A percentile compares a stretch with the other conserved stretches of the same genome.
Conservation (phyloP, 2,797 vertebrate species). For the Trachurus trachurus region DNA sequence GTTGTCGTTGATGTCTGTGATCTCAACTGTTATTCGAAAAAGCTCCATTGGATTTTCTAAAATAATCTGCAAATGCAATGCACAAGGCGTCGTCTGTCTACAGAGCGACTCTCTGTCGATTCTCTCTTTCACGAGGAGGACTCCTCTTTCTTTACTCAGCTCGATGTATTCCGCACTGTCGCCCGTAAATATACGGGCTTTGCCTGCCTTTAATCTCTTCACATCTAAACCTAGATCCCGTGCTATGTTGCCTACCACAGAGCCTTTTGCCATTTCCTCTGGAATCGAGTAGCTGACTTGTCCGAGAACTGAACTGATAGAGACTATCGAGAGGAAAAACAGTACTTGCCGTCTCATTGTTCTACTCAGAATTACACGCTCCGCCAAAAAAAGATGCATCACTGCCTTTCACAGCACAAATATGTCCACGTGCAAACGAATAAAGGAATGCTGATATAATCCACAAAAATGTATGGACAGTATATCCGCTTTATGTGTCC, state of each 20-base stretch:
- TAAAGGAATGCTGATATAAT: conserved; percentile 2
- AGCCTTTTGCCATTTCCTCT: conserved; percentile 88
- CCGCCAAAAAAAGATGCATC: conserved; percentile 35
- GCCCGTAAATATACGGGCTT: conserved; percentile 61
- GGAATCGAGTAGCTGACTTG: conserved; percentile 90
- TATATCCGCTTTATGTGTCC: neutral
- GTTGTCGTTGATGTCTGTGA: conserved; percentile 84
- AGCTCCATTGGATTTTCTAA: conserved; percentile 82
- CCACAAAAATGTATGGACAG: neutral
- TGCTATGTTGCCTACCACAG: conserved; percentile 74
- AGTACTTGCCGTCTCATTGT: conserved; percentile 83
- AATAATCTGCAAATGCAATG: conserved; percentile 76
- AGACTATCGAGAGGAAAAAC: conserved; percentile 79
- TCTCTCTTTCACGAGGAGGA: conserved; percentile 86
- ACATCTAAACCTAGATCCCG: conserved; percentile 71
- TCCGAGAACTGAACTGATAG: conserved; percentile 73
- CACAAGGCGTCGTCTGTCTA: conserved; percentile 76
- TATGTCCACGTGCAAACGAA: neutral
- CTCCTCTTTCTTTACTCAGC: conserved; percentile 83
- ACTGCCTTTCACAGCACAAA: conserved; percentile 4
- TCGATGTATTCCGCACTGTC: conserved; percentile 83
- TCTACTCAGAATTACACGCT: conserved; percentile 42
- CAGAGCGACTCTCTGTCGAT: conserved; percentile 87
- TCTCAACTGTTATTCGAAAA: conserved; percentile 78
- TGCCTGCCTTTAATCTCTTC: conserved; percentile 63